Base-by-base conservation (phyloP, 2,797 vertebrate species). In the Pseudochaenichthys georgianus region DNA sequence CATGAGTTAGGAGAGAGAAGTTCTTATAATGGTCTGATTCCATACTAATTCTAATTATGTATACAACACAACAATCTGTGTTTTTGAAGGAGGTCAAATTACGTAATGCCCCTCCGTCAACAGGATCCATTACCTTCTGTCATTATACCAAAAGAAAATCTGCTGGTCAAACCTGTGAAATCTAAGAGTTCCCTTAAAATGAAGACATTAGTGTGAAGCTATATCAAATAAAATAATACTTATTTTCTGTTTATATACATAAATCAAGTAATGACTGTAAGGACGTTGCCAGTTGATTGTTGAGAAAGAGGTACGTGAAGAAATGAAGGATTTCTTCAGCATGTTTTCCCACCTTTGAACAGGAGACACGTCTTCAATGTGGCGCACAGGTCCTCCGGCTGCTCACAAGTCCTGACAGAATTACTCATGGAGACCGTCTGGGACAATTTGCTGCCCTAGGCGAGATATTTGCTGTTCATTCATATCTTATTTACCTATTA, bases 351-450 rank as follows among this genome's bases (percentile, higher is more conserved):
- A 48, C 11, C 23, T 69, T 55, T 1, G 3, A 48, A 9, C 17
- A 6, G 23, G 46, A 23, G 19, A 66, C n/a, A 41, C n/a, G 57
- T 66, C 15, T 43, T 41, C 50, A 5, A 38, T 1, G 19, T 65
- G n/a, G 63, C 70, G 46, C 41, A 13, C 58, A 38, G 53, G 1
- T 61, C 70, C 61, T 64, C 54, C 4, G 47, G 47, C 64, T 43
- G 10, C 17, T 64, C 8, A n/a, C 5, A 58, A 43, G 15, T 52
- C 42, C 9, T 60, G 54, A 47, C 58, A 63, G 52, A 73, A 58
- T 51, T 2, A 55, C 55, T 61, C 48, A 57, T 19, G 41, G 54
- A 47, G 41, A 34, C 19, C 7, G 31, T 47, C 52, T 28, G 21
- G 21, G 21, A 23, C 21, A 23, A 23, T 23, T 23, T 23, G 21